Evolutionary conservation across 2,113 vertebrate genomes (phyloP).

Genomic region (Triplophysa siluroides): DNA sequence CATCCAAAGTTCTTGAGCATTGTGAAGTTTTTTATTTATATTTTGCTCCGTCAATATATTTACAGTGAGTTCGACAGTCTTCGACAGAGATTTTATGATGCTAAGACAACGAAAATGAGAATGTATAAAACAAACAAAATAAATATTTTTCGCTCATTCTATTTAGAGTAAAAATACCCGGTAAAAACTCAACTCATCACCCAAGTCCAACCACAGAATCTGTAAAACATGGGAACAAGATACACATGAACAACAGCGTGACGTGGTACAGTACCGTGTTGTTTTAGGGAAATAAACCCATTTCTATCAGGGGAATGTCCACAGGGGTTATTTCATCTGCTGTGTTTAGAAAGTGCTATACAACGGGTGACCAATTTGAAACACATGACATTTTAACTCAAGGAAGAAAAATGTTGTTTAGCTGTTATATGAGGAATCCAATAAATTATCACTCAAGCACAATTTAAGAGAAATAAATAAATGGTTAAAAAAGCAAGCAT

Average conservation of each 20-base stretch:
- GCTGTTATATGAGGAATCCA: background rate
- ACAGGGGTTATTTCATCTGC: conserved; percentile 45
- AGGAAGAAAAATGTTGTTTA: background rate
- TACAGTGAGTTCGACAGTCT: conserved; percentile 21
- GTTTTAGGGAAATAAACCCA: conserved; percentile 47
- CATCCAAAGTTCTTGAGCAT: conserved; percentile 28
- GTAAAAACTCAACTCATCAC: conserved; percentile 14
- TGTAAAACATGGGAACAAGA: conserved; percentile 20
- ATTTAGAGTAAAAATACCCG: background rate
- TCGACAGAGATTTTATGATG: conserved; percentile 38
- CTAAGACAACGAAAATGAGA: conserved; percentile 39
- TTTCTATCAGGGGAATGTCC: conserved; percentile 40
- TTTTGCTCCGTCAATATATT: conserved; percentile 37
- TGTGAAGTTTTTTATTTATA: conserved; percentile 39
- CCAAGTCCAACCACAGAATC: background rate
- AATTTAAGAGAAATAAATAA: background rate
- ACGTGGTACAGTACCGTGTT: conserved; percentile 38
- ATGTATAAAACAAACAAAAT: background rate
- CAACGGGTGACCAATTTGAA: conserved; percentile 50
- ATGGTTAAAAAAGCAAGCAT: background rate
- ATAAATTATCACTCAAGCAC: background rate
- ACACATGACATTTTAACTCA: conserved; percentile 34
- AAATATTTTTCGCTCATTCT: too few relatives aligned
- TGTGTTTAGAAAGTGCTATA: conserved; percentile 46
- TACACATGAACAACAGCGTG: conserved; percentile 24